Evolutionary conservation across 2,113 vertebrate genomes (phyloP).

Genomic region (Caranx ignobilis): DNA sequence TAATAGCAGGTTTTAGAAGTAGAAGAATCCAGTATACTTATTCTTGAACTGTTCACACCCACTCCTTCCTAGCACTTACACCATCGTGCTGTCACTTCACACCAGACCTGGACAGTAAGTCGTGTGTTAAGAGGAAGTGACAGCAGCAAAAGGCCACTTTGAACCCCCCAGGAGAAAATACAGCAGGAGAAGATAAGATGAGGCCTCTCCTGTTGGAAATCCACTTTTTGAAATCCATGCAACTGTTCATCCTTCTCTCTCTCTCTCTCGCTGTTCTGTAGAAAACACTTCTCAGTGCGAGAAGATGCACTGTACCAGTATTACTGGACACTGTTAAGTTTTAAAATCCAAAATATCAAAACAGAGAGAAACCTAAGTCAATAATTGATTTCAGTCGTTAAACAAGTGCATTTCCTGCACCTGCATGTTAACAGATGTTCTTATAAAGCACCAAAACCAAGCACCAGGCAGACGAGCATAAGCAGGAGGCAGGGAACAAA

Average conservation of each 20-base stretch:
- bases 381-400: too few species aligned
- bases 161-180: slow-evolving; percentile 40
- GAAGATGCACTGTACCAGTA: not conserved
- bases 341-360: not conserved
- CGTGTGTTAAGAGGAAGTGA: slow-evolving; percentile 41
- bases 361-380: not conserved
- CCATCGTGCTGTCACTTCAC: slow-evolving; percentile 36
- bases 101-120: slow-evolving; percentile 34
- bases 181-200: slow-evolving; percentile 30
- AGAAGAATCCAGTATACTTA: not conserved
- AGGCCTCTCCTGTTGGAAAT: slow-evolving; percentile 4
- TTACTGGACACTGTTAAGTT: slow-evolving; percentile 7
- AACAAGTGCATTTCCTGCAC: not conserved
- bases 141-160: slow-evolving; percentile 60
- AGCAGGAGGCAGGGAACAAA: not conserved
- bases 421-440: not conserved
- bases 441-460: not conserved
- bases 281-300: slow-evolving; percentile 16
- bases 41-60: slow-evolving; percentile 37
- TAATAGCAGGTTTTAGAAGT: slow-evolving; percentile 24
- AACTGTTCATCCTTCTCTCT: not conserved
- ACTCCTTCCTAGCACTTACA: slow-evolving; percentile 9
- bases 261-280: not conserved
- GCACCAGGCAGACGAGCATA: too few species aligned
- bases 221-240: slow-evolving; percentile 32